Evolutionary conservation across 2,888 invertebrate genomes (phyloP).

Genomic region (Caenorhabditis panamensis): DNA sequence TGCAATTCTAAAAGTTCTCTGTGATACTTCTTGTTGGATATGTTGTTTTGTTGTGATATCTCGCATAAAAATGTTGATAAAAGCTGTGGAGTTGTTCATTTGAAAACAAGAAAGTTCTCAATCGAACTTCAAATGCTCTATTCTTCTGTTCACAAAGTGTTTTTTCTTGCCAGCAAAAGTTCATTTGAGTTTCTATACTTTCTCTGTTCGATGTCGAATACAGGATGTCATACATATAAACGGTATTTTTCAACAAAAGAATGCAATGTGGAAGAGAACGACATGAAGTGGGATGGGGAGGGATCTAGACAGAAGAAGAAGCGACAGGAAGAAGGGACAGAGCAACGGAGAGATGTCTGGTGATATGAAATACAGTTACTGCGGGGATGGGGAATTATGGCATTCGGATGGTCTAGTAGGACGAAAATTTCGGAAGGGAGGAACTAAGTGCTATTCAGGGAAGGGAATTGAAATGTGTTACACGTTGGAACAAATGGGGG

Average conservation of each 20-base stretch:
- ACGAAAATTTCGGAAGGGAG: not conserved
- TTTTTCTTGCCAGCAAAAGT: constrained; percentile 11
- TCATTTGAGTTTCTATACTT: constrained; percentile 40
- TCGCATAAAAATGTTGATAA: not conserved
- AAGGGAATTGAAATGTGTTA: constrained; percentile 34
- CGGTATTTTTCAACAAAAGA: not conserved
- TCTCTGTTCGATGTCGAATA: constrained; percentile 29
- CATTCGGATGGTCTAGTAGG: constrained; percentile 44
- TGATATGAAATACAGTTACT: constrained; percentile 52
- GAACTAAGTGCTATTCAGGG: constrained; percentile 11
- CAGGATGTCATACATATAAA: constrained; percentile 11
- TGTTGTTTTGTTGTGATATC: constrained; percentile 12
- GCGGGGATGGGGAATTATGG: constrained; percentile 32
- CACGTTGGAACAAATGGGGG: constrained; percentile 41
- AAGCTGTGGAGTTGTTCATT: not conserved
- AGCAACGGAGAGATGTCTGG: constrained; percentile 46
- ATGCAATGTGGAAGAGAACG: constrained; percentile 17
- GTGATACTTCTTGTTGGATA: constrained; percentile 8
- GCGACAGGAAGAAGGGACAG: not conserved
- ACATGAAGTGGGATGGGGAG: constrained; percentile 13
- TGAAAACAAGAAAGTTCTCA: not conserved
- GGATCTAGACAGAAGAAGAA: constrained; percentile 6
- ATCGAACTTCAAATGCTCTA: too few species aligned
- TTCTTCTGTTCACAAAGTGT: too few species aligned
- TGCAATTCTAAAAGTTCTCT: constrained; percentile 31